Conservation (phyloP, 1,140 invertebrate species). For the Drosophila serrata region DNA sequence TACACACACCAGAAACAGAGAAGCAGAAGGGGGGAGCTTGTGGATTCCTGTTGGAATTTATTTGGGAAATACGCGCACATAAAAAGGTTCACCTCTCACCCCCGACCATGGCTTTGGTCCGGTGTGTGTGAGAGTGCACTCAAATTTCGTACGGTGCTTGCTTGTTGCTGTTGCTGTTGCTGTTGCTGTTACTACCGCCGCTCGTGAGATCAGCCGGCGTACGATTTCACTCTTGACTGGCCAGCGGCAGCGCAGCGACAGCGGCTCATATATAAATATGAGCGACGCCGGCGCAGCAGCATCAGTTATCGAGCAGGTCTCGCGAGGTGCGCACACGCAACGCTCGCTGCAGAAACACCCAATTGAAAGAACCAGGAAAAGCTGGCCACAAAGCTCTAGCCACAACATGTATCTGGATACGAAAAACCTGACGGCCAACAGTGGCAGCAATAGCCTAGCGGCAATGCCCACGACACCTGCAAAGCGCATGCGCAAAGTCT, state of each 20-base stretch:
- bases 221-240: conserved; percentile 82
- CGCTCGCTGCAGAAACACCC: conserved; percentile 47
- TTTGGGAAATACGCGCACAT: conserved; percentile 80
- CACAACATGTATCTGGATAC: conserved; percentile 80
- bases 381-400: conserved; percentile 21
- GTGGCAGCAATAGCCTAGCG: conserved; percentile 28
- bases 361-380: conserved; percentile 34
- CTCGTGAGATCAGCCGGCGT: conserved; percentile 79
- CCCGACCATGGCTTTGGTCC: conserved; percentile 5
- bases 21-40: conserved; percentile 54
- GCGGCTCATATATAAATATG: conserved; percentile 83
- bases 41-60: conserved; percentile 83
- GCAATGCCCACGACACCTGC: conserved; percentile 7
- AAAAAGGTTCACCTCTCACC: conserved; percentile 61
- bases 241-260: conserved; percentile 73
- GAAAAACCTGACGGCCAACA: conserved; percentile 68
- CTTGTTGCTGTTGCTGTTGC: conserved; percentile 14
- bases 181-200: conserved; percentile 17
- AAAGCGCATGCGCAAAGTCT: conserved; percentile 73
- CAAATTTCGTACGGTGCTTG: conserved; percentile 82
- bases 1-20: conserved; percentile 64
- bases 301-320: conserved; percentile 84
- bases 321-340: conserved; percentile 83
- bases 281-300: conserved; percentile 78
- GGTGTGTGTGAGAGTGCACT: conserved; percentile 78